Evolutionary conservation across 1,140 invertebrate species (phyloP), one percentile per base, ranked within the genome.

Genomic region (Caenorhabditis latens): DNA sequence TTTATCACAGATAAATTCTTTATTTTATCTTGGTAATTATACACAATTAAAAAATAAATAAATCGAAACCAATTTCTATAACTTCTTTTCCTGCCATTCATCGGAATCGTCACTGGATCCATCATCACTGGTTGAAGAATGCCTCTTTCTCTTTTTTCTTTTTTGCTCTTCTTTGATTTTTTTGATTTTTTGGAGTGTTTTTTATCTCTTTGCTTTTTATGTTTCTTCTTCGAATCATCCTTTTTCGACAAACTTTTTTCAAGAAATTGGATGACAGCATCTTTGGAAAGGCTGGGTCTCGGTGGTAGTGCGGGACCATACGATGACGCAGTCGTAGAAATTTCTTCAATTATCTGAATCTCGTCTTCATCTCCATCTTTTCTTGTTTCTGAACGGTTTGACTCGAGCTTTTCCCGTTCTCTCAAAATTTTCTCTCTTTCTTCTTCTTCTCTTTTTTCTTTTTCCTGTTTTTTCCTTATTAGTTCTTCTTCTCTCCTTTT

Each of bases 321-420:
- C n/a, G 55, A 19, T 43, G 6, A 19, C 0, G 19, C 3, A 21
- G 8, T 32, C 61, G n/a, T 57, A 5, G 50, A 42, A 4, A 7
- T 71, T 71, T 55, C 61, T 13, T 55, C 48, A 84, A 84, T 84
- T 32, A 61, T 61, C 83, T 63, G 83, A 58, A 61, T 85, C 16
- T 75, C 50, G 50, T 85, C 50, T 9, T 67, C 65, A 7, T 55
- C 58, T 6, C n/a, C 14, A 42, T 71, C 32, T 53, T 71, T 55
- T 7, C 4, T 4, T 4, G 32, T 58, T 16, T 61, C 55, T 11
- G 14, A 9, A 19, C 11, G 21, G 7, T 40, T 13, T 63, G 24
- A 4, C n/a, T 67, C 50, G n/a, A 11, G 7, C 5, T n/a, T 48
- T 50, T n/a, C 50, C 63, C 42, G 14, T 19, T 71, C 50, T 71